Evolutionary conservation across 2,888 invertebrate species (phyloP).

Genomic region (Myopa testacea): DNA sequence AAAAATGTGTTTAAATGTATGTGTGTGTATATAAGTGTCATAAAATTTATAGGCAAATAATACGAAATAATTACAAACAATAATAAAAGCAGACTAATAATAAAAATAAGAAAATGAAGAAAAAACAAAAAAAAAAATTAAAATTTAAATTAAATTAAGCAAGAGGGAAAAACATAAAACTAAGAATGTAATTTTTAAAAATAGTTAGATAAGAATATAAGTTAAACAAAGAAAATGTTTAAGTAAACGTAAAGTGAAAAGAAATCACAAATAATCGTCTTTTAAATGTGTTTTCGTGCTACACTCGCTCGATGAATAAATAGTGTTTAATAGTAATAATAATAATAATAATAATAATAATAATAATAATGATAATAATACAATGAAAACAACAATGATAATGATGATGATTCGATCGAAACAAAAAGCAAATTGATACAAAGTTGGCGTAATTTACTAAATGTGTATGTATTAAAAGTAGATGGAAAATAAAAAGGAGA

Average conservation of each 20-base stretch:
- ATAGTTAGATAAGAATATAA: not conserved
- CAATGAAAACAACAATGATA: too few species aligned
- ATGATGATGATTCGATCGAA: too few species aligned
- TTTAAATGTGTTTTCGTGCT: not conserved
- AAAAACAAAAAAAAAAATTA: not conserved
- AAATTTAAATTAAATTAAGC: not conserved
- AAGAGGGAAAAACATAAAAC: not conserved
- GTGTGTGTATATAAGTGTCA: slow-evolving; percentile 30
- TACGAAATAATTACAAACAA: not conserved
- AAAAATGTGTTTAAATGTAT: slow-evolving; percentile 13
- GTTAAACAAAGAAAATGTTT: slow-evolving; percentile 43
- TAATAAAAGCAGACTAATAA: not conserved
- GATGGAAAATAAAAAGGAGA: too few species aligned
- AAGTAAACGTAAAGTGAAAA: slow-evolving; percentile 43
- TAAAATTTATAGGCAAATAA: slow-evolving; percentile 15
- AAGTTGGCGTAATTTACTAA: too few species aligned
- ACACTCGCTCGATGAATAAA: not conserved
- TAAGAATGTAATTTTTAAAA: not conserved
- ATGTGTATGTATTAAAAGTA: too few species aligned
- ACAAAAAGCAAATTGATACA: too few species aligned
- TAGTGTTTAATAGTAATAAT: not conserved
- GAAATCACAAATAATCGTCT: not conserved
- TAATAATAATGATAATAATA: too few species aligned
- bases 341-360: slow-evolving; percentile 27
- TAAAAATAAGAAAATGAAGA: not conserved